Evolutionary conservation across 2,797 vertebrate species (phyloP).

Genomic region (Coilia nasus): DNA sequence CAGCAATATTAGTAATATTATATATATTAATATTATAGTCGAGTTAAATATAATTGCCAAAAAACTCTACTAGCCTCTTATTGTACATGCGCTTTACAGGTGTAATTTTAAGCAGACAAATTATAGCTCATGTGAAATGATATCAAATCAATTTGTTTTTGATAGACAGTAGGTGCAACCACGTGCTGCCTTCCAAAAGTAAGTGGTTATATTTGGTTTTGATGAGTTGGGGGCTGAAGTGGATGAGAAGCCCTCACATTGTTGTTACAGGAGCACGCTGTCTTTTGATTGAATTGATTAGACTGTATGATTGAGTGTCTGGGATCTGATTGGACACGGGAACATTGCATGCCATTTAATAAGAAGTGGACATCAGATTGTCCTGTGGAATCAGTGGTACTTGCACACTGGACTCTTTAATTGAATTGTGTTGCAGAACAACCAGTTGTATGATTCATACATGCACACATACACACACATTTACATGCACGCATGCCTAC

Average conservation of each 20-base stretch:
- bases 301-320: not conserved
- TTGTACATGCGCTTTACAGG: too few relatives aligned
- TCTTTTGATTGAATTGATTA: slow-evolving; percentile 7
- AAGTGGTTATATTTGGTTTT: not conserved
- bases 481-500: too few relatives aligned
- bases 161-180: not conserved
- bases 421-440: not conserved
- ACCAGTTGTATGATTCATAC: not conserved
- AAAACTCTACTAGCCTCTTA: too few relatives aligned
- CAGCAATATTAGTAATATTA: too few relatives aligned
- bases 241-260: not conserved
- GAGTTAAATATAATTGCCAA: too few relatives aligned
- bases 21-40: too few relatives aligned
- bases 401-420: not conserved
- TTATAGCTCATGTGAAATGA: not conserved
- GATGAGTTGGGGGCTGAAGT: not conserved
- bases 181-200: not conserved
- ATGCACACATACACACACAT: not conserved
- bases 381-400: not conserved
- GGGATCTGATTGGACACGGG: not conserved
- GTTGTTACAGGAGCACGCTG: not conserved
- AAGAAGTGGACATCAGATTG: not conserved
- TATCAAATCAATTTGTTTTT: not conserved
- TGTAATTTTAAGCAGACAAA: too few relatives aligned
- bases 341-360: not conserved